Percentiles rank a stretch among this genome's conserved stretches.
phyloP scores from a whole-genome alignment of 2,797 vertebrate genomes.

The Prionace glauca region DNA sequence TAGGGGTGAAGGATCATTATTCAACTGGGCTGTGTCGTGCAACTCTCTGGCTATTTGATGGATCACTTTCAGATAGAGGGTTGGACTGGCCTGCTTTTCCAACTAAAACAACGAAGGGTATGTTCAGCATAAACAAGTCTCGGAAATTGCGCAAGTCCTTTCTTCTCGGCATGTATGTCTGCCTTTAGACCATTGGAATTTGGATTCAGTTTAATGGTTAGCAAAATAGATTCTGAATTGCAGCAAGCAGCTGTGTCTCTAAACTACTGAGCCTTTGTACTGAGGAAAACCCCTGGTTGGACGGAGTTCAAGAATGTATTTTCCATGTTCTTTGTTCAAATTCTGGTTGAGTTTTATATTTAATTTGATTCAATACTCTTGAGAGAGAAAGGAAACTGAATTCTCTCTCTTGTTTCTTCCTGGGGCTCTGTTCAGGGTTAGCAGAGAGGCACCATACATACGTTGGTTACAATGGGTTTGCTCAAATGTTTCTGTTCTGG shows the following conservation, averaged over 20 bases:
- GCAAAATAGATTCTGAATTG: slow-evolving; percentile 15
- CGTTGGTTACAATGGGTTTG: not conserved
- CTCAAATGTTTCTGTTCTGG: not conserved
- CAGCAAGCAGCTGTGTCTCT: not conserved
- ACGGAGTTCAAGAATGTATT: slow-evolving; percentile 32
- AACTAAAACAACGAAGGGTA: not conserved
- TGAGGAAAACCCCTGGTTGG: slow-evolving; percentile 27
- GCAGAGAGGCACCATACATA: not conserved
- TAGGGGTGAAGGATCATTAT: slow-evolving; percentile 1
- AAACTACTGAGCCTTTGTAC: not conserved
- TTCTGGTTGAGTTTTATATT: not conserved
- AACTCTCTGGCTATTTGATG: not conserved
- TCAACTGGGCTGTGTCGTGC: not conserved
- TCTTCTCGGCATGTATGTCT: not conserved
- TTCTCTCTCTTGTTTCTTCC: not conserved
- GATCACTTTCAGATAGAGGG: not conserved
- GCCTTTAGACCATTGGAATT: slow-evolving; percentile 7
- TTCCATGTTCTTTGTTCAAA: slow-evolving; percentile 22
- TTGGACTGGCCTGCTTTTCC: not conserved
- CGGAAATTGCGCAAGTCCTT: not conserved
- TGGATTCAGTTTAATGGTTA: slow-evolving; percentile 9
- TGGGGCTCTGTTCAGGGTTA: slow-evolving; percentile 23
- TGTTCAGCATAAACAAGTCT: slow-evolving; percentile 3
- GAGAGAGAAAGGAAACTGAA: slow-evolving; percentile 10
- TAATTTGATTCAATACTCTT: slow-evolving; percentile 23